Percentiles rank a stretch among this genome's conserved stretches.
phyloP scores from a whole-genome alignment of 1,140 invertebrate genomes.

The Eubasilissa regina region DNA sequence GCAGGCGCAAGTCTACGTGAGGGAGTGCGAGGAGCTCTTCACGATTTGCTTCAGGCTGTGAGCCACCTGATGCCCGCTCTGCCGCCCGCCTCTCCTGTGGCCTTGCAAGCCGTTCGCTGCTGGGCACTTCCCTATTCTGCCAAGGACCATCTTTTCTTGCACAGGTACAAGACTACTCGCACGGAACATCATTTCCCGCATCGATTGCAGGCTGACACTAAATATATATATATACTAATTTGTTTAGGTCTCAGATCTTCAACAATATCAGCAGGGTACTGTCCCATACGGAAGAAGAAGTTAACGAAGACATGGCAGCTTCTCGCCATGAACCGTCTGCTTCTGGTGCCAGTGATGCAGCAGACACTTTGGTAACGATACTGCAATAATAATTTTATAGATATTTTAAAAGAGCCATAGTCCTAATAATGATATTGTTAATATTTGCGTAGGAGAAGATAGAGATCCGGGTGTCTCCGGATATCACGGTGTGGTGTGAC shows the following conservation, averaged over 20 bases:
- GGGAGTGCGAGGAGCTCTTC: slow-evolving; percentile 79
- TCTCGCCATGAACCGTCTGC: slow-evolving; percentile 38
- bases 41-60: slow-evolving; percentile 91
- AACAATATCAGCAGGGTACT: slow-evolving; percentile 97
- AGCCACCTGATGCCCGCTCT: slow-evolving; percentile 93
- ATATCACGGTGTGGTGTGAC: slow-evolving; percentile 82
- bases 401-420: background rate
- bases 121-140: slow-evolving; percentile 93
- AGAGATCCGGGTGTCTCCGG: slow-evolving; percentile 56
- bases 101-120: slow-evolving; percentile 94
- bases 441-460: background rate
- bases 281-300: slow-evolving; percentile 90
- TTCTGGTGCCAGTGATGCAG: slow-evolving; percentile 4
- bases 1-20: background rate
- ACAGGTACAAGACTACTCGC: slow-evolving; percentile 73
- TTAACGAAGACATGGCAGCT: slow-evolving; percentile 71
- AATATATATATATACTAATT: too few relatives aligned
- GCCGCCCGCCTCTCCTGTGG: slow-evolving; percentile 88
- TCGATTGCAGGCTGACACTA: too few relatives aligned
- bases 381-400: background rate
- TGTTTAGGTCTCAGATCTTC: slow-evolving; percentile 87
- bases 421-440: background rate
- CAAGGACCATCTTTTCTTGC: slow-evolving; percentile 94
- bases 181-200: background rate
- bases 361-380: background rate